Evolutionary conservation across 1,140 invertebrate species (phyloP), one percentile per base, ranked within the genome.

Genomic region (Drosophila bocki): DNA sequence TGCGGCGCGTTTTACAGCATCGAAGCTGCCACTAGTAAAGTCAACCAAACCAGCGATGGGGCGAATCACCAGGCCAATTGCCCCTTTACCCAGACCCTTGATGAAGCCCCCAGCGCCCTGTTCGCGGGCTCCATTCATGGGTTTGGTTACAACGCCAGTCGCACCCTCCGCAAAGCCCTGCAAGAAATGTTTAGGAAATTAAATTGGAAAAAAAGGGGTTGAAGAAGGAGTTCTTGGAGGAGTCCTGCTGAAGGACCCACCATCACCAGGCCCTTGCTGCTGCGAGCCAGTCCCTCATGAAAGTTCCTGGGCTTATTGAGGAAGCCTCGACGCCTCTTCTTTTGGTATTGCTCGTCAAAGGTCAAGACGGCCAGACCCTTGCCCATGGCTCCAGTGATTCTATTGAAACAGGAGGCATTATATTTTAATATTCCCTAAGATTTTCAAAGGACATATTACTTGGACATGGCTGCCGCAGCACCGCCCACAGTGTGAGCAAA

Each of bases 11-110:
- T 97, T 98, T 7, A 99, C 97, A 42, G 97, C 96, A 82, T 98
- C 98, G 50, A 99, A 96, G 22, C 98, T 98, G 64, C 97, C 98
- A 93, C 97, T 98, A 6, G 99, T 98, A 94, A 99, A 99, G 94
- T 99, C 99, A 48, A 99, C 97, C 58, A 99, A 96, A 17, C 99
- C 99, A 54, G 98, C 97, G 9, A 98, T 98, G 51, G 99, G 99
- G 63, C 99, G 94, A 0, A 98, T 96, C 9, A 99, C 97, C 6
- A 99, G 95, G 7, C 99, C 99, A 72, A 99, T 96, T 53, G 99
- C 95, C 29, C 99, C 99, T 93, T 98, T 97, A 4, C 98, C 98
- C 67, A 99, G 94, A 64, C 99, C 99, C 94, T 99, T 99, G 92
- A 99, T 98, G 92, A 99, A 99, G 11, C 99, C 99, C 92, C 96